Evolutionary conservation across 2,113 vertebrate species (phyloP), one percentile per base, ranked within the genome.

Genomic region (Castor canadensis): DNA sequence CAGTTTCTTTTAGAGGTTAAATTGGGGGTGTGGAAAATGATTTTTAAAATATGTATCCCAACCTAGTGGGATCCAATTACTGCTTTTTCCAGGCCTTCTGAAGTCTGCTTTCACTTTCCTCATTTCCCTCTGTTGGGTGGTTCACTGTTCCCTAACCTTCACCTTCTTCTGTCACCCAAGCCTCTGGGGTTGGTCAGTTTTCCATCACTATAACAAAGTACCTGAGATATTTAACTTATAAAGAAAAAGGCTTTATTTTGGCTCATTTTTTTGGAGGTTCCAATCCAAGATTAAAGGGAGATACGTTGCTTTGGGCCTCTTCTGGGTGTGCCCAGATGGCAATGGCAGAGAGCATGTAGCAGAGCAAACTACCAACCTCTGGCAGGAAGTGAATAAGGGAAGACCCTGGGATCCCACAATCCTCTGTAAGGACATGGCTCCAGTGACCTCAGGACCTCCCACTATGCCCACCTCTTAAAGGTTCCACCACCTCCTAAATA

Each of bases 1-100:
- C 38, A 45, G 32, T 91, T 90, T 95, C 66, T 62, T 90, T 9
- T 83, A 28, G n/a, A 83, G 32, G 3, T 83, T 91, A 93, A 94
- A 56, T 43, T 77, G 22, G 5, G 28, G 19, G 47, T 81, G 45
- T 90, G 26, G 52, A 81, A 94, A 95, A 75, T 93, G 45, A 84
- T 86, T 82, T 80, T 66, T 52, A 52, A 81, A 94, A 69, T 67
- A 47, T 69, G 28, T 43, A 49, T 43, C 38, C 62, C 43, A 35
- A 66, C 32, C 72, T 67, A 71, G 35, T 80, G 19, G 52, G 13
- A 91, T 71, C 35, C 64, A 60, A 4, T 30, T 17, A 45, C 40
- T 66, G 73, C 9, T 87, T 94, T 79, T 95, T 60, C 35, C 40
- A 38, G 52, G 35, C 15, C 43, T 64, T 77, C 76, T 95, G 64